phyloP scores from a whole-genome alignment of 2,888 invertebrate genomes.

The Celastrina argiolus region DNA sequence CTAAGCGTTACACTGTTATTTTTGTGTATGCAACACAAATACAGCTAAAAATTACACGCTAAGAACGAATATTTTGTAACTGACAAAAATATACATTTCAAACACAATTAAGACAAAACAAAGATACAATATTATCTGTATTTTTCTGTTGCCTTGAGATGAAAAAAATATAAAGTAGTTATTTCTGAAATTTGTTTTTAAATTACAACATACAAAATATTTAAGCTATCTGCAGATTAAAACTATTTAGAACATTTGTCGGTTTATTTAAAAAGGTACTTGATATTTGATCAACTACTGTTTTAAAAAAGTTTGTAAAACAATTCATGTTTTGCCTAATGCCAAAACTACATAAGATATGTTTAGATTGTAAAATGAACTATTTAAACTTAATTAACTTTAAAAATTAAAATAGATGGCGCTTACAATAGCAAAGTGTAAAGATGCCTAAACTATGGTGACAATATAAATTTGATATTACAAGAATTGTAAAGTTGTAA shows the following conservation, averaged over 20 bases:
- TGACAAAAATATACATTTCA: neutral
- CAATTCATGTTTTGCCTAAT: neutral
- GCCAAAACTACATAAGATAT: neutral
- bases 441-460: conserved; percentile 3
- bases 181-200: neutral
- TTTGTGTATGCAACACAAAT: neutral
- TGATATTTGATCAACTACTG: neutral
- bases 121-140: neutral
- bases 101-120: neutral
- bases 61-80: neutral
- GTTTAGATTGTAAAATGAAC: conserved; percentile 15
- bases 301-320: neutral
- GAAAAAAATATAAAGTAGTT: neutral
- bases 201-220: neutral
- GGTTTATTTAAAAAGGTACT: neutral
- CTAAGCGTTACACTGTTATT: neutral
- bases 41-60: no score
- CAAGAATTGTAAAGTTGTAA: neutral
- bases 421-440: neutral
- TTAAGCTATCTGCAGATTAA: neutral
- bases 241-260: neutral
- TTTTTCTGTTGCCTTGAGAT: neutral
- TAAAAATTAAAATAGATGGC: neutral
- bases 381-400: neutral
- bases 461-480: neutral